Evolutionary conservation across 1,140 invertebrate species (phyloP).

Genomic region (Mercenaria mercenaria): DNA sequence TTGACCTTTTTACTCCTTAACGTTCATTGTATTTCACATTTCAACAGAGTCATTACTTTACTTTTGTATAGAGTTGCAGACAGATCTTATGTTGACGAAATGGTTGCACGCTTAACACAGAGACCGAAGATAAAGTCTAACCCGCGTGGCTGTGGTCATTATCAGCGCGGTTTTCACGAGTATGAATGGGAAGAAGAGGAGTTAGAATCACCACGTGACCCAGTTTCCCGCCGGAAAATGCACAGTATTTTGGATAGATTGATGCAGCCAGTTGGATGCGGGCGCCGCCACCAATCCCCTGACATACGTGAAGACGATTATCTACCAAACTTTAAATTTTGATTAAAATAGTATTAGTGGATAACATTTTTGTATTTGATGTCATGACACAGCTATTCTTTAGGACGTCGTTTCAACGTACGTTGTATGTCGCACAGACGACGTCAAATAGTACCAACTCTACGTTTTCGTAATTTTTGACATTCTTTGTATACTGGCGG

Average conservation of each 20-base stretch:
- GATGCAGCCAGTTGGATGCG: slow-evolving; percentile 38
- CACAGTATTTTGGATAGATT: slow-evolving; percentile 54
- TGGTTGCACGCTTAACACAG: slow-evolving; percentile 36
- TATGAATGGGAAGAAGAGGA: slow-evolving; percentile 58
- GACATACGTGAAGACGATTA: slow-evolving; percentile 58
- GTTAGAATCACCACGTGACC: neutral
- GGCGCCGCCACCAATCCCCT: slow-evolving; percentile 39
- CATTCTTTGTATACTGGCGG: no score
- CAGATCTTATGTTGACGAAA: slow-evolving; percentile 42
- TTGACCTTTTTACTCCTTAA: no score
- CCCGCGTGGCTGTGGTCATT: slow-evolving; percentile 52
- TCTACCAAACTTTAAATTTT: slow-evolving; percentile 55
- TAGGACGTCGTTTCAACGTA: no score
- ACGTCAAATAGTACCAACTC: no score
- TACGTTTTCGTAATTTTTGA: no score
- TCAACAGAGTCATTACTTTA: no score
- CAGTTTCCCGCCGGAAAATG: slow-evolving; percentile 50
- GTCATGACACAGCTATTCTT: no score
- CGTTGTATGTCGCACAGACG: no score
- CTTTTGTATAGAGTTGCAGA: slow-evolving; percentile 28
- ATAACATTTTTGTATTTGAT: no score
- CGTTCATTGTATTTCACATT: no score
- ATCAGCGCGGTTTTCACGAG: slow-evolving; percentile 55
- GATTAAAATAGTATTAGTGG: no score
- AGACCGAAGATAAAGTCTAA: slow-evolving; percentile 50